Evolutionary conservation across 2,888 invertebrate genomes (phyloP).

Genomic region (Pammene fasciana): DNA sequence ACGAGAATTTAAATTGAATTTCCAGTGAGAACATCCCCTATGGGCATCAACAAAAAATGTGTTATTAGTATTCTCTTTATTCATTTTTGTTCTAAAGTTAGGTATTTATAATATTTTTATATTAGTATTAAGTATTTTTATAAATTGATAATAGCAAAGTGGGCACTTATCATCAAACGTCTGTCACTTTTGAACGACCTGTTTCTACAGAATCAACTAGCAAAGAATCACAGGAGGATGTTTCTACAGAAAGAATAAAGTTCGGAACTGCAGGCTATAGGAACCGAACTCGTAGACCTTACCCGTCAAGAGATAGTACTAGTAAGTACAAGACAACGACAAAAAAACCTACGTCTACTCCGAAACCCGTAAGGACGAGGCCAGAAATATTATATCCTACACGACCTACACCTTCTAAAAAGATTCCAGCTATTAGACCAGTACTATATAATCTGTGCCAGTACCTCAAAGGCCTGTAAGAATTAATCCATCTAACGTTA

Average conservation of each 20-base stretch:
- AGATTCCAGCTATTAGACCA: conserved; percentile 59
- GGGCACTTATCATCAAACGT: conserved; percentile 51
- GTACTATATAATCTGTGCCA: too few relatives aligned
- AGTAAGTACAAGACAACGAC: conserved; percentile 62
- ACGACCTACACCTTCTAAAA: conserved; percentile 62
- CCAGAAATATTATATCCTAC: conserved; percentile 71
- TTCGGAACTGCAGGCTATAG: conserved; percentile 60
- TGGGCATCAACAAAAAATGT: too few relatives aligned
- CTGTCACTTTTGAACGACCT: conserved; percentile 49
- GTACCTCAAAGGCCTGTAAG: conserved; percentile 55
- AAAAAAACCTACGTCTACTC: conserved; percentile 60
- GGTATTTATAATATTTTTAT: too few relatives aligned
- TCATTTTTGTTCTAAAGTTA: too few relatives aligned
- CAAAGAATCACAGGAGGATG: conserved; percentile 62
- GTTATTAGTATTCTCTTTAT: too few relatives aligned
- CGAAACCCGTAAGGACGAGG: conserved; percentile 66
- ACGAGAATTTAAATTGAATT: too few relatives aligned
- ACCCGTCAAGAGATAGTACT: conserved; percentile 63
- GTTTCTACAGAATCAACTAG: conserved; percentile 50
- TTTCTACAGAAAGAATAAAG: conserved; percentile 62
- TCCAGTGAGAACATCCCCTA: too few relatives aligned
- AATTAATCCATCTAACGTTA: conserved; percentile 58
- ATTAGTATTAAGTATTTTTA: too few relatives aligned
- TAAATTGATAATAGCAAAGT: too few relatives aligned
- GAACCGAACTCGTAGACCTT: conserved; percentile 73